Evolutionary conservation across 2,113 vertebrate species (phyloP), one percentile per base, ranked within the genome.

Genomic region (Silurus meridionalis): DNA sequence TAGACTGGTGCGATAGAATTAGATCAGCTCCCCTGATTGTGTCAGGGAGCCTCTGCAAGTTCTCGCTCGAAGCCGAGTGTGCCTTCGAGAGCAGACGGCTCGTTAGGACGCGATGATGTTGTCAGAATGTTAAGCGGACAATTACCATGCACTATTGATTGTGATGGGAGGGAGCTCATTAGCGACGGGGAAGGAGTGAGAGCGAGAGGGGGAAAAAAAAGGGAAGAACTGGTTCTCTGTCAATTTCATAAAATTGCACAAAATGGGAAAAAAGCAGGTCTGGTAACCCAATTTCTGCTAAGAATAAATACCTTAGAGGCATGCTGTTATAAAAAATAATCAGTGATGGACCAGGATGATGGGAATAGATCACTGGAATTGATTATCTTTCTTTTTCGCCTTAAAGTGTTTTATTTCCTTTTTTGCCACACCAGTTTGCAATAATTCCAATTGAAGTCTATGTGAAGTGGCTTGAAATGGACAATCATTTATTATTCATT

Each of bases 1-100:
- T 94, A 93, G 93, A 95, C 91, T 93, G 93, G 93, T 89, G 90
- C 90, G 92, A 88, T 91, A 92, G 93, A 95, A 94, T 94, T 94
- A 94, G 94, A 95, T 95, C 93, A 95, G 92, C 90, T 91, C 90
- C 93, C 92, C 91, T 92, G 94, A 94, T 94, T 92, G 93, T 93
- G 93, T 95, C 92, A 89, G 93, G 94, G 92, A 93, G 85, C 90
- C 91, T 91, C 93, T 90, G 92, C 85, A 90, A 91, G 89, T 92
- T 92, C 91, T 93, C 93, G 64, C 82, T 80, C 83, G 66, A 61
- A 74, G 83, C 60, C 53, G 89, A 89, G 52, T 77, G 87, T 88
- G 87, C 85, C 83, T 85, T 80, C 0, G 83, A 88, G 85, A 88
- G 81, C 81, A 60, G 84, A 60, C 86, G 77, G 89, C 87, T 90